Evolutionary conservation across 2,113 vertebrate species (phyloP), one percentile per base, ranked within the genome.

Genomic region (Serinus canaria): DNA sequence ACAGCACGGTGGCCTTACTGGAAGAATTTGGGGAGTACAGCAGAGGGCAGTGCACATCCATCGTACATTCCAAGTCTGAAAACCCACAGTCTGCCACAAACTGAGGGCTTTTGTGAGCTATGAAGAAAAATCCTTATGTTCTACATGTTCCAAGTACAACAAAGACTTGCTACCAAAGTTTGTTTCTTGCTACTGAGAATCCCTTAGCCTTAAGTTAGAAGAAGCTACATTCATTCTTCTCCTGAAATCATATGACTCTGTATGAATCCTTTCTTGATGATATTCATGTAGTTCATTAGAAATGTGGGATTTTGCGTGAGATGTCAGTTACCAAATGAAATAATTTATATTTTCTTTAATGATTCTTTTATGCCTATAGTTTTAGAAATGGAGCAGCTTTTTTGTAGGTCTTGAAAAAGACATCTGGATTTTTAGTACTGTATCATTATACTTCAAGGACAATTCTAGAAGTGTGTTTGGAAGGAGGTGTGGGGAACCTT

Each of bases 11-110:
- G 9, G 9, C 23, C 33, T 33, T 56, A 6, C 17, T 63, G 16
- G 18, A 67, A 72, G 66, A 64, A 31, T 68, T 44, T 33, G 31
- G 4, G 11, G 28, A 70, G 47, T 83, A 47, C 98, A 97, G 96
- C 95, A 98, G 98, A 95, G 95, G 98, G 97, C 95, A 78, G 91
- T 49, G 13, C 73, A 22, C 31, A 33, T 53, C 95, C 92, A 94
- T 16, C 0, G 5, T 49, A 92, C 33, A 12, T 60, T 44, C 43
- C 18, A 15, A 72, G 6, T 20, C 25, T 76, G 31, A 30, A 68
- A 91, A 20, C 31, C 46, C 63, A 3, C 35, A 31, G 15, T 90
- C 19, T 75, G 5, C 59, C 41, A 50, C 12, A 62, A 52, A 46
- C 30, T 1, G 15, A 11, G 67, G 17, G 46, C 37, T 10, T 87